A percentile compares a stretch with the other conserved stretches of the same genome.
Evolutionary conservation across 1,140 invertebrate species (phyloP).

Genomic region (Maniola jurtina): DNA sequence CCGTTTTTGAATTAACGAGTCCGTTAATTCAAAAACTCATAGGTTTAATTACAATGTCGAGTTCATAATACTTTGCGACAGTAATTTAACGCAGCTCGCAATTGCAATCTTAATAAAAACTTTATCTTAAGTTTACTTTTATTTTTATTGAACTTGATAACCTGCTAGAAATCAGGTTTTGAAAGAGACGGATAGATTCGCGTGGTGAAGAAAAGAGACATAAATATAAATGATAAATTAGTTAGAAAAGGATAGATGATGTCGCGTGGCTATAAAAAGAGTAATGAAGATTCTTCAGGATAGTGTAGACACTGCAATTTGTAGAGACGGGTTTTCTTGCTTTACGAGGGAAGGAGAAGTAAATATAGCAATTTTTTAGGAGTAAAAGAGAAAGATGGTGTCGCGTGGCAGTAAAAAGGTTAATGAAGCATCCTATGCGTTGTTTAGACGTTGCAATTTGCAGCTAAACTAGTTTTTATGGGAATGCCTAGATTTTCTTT

Average conservation of each 20-base stretch:
- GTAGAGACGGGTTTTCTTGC: slow-evolving; percentile 5
- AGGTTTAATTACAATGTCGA: too few relatives aligned
- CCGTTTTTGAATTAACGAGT: too few relatives aligned
- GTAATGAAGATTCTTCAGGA: slow-evolving; percentile 13
- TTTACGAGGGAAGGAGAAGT: slow-evolving; percentile 34
- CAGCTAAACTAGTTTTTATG: slow-evolving; percentile 5
- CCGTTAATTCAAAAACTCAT: too few relatives aligned
- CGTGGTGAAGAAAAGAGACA: slow-evolving; percentile 37
- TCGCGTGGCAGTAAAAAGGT: slow-evolving; percentile 34
- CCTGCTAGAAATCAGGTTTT: slow-evolving; percentile 34
- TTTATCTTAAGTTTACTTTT: slow-evolving; percentile 12
- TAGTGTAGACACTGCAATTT: slow-evolving; percentile 19
- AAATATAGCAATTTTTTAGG: slow-evolving; percentile 9
- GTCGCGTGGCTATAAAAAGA: slow-evolving; percentile 37
- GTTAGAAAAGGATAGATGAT: slow-evolving; percentile 27
- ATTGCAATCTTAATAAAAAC: slow-evolving; percentile 15
- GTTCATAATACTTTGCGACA: neutral
- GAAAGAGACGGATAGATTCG: slow-evolving; percentile 26
- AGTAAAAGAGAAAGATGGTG: slow-evolving; percentile 28
- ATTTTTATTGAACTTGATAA: slow-evolving; percentile 23
- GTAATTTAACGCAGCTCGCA: neutral
- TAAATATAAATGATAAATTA: slow-evolving; percentile 10
- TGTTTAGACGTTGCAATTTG: slow-evolving; percentile 17
- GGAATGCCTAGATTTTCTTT: neutral
- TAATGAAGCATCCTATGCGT: slow-evolving; percentile 9